A percentile compares a stretch with the other conserved stretches of the same genome.
phyloP scores from a whole-genome alignment of 64 coral and sea anemone species.

The Montipora efflorescens region DNA sequence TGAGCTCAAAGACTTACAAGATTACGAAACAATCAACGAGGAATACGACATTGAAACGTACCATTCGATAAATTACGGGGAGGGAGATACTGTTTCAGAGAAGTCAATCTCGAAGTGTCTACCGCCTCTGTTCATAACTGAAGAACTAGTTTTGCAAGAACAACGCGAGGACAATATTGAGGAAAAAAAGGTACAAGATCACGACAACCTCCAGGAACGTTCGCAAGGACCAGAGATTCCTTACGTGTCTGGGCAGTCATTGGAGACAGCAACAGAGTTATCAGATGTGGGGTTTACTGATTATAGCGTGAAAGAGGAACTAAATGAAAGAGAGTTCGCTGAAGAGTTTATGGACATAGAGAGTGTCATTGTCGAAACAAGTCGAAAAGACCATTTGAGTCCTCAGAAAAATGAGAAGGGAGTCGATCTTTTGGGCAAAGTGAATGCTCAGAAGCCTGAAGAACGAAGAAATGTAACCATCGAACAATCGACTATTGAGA shows the following conservation, averaged over 20 bases:
- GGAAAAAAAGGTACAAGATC: neutral
- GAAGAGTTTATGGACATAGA: slow-evolving; percentile 35
- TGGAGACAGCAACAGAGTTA: neutral
- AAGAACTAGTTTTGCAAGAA: slow-evolving; percentile 3
- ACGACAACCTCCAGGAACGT: neutral
- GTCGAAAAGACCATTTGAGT: neutral
- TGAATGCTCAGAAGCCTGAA: neutral
- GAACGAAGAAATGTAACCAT: neutral
- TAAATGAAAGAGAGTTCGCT: slow-evolving; percentile 26
- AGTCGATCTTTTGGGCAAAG: slow-evolving; percentile 29
- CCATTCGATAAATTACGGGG: neutral
- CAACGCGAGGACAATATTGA: neutral
- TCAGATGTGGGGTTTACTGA: neutral
- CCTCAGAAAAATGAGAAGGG: slow-evolving; percentile 22
- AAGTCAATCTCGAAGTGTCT: slow-evolving; percentile 15
- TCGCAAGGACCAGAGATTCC: neutral
- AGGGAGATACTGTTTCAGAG: slow-evolving; percentile 18
- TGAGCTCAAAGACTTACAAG: slow-evolving; percentile 36
- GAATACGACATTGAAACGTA: slow-evolving; percentile 5
- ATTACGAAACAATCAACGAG: slow-evolving; percentile 29
- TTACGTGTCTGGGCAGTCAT: neutral
- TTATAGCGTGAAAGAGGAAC: neutral
- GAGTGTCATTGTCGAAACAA: neutral
- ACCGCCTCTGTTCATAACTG: slow-evolving; percentile 8
- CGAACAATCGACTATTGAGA: neutral